phyloP scores from a whole-genome alignment of 2,888 invertebrate species.

The Pristionchus entomophagus region DNA sequence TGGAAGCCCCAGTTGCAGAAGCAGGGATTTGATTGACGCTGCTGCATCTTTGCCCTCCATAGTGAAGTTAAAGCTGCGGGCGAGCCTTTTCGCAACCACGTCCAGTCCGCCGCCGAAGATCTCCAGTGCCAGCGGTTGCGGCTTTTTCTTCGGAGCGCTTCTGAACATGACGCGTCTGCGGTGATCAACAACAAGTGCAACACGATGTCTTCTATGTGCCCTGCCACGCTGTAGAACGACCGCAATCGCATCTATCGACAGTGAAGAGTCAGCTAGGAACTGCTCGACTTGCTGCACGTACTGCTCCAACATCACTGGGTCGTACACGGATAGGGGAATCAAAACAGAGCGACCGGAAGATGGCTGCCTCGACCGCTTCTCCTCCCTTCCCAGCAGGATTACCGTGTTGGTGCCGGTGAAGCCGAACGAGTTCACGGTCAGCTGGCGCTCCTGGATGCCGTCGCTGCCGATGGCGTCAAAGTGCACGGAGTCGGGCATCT shows the following conservation, averaged over 20 bases:
- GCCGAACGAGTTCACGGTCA: conserved; percentile 70
- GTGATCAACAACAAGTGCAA: neutral
- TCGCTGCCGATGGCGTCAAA: conserved; percentile 55
- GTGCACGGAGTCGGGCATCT: conserved; percentile 38
- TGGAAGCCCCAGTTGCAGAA: neutral
- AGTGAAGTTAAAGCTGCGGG: neutral
- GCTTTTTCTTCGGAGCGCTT: neutral
- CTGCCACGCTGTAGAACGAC: neutral
- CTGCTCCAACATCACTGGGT: neutral
- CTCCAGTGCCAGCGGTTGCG: neutral
- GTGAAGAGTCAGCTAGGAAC: neutral
- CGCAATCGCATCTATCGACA: neutral
- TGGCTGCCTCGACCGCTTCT: neutral
- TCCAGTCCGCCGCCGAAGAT: neutral
- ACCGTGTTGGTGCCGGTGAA: conserved; percentile 70
- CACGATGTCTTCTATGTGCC: neutral
- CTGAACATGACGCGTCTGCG: conserved; percentile 17
- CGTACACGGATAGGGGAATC: conserved; percentile 26
- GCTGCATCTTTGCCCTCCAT: neutral
- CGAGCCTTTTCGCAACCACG: neutral
- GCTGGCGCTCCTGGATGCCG: conserved; percentile 42
- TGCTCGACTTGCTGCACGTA: neutral
- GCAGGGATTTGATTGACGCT: neutral
- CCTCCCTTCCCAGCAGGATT: conserved; percentile 47
- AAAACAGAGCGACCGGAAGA: neutral